Evolutionary conservation across 2,888 invertebrate species (phyloP).

Genomic region (Brachycybe producta): DNA sequence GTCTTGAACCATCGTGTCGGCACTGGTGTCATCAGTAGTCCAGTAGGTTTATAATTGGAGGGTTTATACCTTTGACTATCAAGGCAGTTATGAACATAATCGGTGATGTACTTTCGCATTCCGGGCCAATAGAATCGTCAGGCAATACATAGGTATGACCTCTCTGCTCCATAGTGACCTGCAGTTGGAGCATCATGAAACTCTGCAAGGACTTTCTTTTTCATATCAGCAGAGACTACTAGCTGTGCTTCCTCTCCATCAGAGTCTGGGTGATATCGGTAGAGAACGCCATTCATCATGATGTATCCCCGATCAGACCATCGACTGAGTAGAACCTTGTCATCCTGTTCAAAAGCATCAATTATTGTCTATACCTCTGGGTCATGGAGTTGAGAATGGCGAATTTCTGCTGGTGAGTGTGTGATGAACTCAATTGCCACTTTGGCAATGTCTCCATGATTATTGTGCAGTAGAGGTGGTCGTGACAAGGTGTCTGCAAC

Average conservation of each 20-base stretch:
- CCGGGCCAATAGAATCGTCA: background rate
- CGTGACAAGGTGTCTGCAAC: background rate
- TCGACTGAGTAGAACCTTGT: background rate
- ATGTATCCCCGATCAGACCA: background rate
- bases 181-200: slow-evolving; percentile 17
- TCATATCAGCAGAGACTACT: background rate
- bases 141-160: slow-evolving; percentile 1
- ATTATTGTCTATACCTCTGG: background rate
- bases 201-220: slow-evolving; percentile 12
- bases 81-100: background rate
- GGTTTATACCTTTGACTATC: slow-evolving; percentile 5
- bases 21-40: background rate
- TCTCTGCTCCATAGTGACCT: background rate
- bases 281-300: background rate
- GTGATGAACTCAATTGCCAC: background rate
- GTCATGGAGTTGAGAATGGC: background rate
- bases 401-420: background rate
- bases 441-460: background rate
- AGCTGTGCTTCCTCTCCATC: background rate
- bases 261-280: background rate
- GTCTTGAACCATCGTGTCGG: background rate
- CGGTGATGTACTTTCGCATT: background rate
- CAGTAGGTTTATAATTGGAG: background rate
- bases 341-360: background rate
- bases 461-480: background rate